Evolutionary conservation across 35 echinoderm and acorn worm species (phyloP).

Genomic region (Heliocidaris tuberculata): DNA sequence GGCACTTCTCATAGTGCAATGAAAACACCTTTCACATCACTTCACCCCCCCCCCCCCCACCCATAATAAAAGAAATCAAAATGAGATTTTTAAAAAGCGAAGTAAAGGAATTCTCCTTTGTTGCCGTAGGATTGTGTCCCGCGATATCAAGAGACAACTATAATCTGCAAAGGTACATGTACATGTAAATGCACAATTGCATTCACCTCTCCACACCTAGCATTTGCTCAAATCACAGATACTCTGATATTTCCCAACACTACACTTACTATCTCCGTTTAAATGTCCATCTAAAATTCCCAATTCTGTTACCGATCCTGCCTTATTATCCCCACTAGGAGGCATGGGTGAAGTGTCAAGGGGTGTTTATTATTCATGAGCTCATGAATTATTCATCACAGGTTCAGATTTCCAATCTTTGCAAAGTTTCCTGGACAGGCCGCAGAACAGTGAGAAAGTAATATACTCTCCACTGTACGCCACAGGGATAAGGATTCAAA

Average conservation of each 20-base stretch:
- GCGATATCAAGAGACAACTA: background rate
- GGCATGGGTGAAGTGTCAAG: background rate
- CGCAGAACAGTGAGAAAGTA: background rate
- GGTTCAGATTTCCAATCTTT: background rate
- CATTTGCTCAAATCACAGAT: background rate
- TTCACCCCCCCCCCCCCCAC: too few species aligned
- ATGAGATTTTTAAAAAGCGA: background rate
- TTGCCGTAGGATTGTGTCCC: background rate
- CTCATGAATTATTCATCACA: background rate
- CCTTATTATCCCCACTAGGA: background rate
- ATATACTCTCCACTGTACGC: background rate
- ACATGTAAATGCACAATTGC: background rate
- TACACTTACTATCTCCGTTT: background rate
- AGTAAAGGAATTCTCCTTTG: background rate
- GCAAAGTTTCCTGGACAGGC: slow-evolving; percentile 6
- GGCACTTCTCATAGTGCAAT: background rate
- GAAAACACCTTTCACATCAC: background rate
- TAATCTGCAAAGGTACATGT: background rate
- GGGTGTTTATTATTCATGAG: background rate
- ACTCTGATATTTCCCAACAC: background rate
- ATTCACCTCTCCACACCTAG: background rate
- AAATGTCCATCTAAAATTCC: slow-evolving; percentile 3
- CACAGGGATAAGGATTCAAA: background rate
- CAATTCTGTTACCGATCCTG: slow-evolving; percentile 9
- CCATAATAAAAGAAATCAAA: background rate